These are phyloP conservation scores for Planococcus citri DNA, from an alignment of 1,140 invertebrate species.

Conservation along the genomic window DNA sequence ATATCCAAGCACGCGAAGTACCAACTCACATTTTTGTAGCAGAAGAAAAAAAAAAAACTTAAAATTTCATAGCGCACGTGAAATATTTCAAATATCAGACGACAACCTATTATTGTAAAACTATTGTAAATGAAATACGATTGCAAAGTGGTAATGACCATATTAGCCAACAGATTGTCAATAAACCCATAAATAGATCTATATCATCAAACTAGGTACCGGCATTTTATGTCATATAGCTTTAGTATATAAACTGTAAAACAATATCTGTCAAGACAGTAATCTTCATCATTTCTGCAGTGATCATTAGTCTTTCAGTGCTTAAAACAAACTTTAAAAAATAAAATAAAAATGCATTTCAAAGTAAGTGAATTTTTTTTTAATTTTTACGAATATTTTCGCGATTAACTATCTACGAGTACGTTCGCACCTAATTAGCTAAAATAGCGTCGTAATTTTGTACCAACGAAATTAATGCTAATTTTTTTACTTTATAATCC, in stretches of 20 bases:
- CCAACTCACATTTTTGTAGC: too few relatives aligned
- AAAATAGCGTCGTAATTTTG: too few relatives aligned
- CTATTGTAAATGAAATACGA: conserved; percentile 12
- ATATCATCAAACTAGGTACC: neutral
- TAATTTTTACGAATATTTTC: neutral
- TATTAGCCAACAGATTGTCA: neutral
- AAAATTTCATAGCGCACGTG: too few relatives aligned
- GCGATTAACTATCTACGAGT: too few relatives aligned
- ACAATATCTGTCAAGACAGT: neutral
- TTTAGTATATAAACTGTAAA: neutral
- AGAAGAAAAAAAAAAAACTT: too few relatives aligned
- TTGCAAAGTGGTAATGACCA: conserved; percentile 16
- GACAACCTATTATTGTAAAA: conserved; percentile 3
- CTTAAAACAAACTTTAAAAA: neutral
- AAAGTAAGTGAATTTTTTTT: conserved; percentile 4
- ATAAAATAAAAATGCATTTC: neutral
- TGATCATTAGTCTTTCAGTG: too few relatives aligned
- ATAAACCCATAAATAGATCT: conserved; percentile 16
- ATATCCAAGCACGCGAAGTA: too few relatives aligned
- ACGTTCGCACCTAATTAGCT: too few relatives aligned
- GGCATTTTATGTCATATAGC: neutral
- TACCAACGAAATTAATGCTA: too few relatives aligned
- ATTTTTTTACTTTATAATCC: too few relatives aligned
- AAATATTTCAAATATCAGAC: neutral
- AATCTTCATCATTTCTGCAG: neutral